Conservation (phyloP, 1,140 invertebrate species). For the Apis dorsata region DNA sequence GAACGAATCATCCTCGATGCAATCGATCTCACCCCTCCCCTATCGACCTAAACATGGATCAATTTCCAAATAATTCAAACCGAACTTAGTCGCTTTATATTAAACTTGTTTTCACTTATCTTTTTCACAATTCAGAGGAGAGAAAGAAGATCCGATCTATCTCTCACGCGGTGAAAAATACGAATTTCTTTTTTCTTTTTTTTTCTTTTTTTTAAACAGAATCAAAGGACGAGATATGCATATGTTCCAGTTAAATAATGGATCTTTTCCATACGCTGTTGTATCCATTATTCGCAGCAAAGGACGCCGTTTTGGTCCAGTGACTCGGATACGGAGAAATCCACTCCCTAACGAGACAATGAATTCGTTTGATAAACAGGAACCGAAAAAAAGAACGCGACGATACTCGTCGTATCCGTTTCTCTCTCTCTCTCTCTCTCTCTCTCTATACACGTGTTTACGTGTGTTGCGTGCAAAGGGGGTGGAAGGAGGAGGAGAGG, state of each 20-base stretch:
- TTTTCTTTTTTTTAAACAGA: not conserved
- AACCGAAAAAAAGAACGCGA: slow-evolving; percentile 50
- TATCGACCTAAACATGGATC: not conserved
- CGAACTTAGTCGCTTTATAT: not conserved
- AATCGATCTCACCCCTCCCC: not conserved
- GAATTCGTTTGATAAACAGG: slow-evolving; percentile 50
- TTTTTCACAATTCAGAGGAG: not conserved
- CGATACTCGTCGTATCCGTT: not conserved
- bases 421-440: not conserved
- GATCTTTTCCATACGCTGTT: not conserved
- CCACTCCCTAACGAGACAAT: slow-evolving; percentile 39
- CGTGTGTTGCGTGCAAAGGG: not conserved
- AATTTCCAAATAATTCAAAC: not conserved
- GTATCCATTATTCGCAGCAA: not conserved
- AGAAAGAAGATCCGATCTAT: not conserved
- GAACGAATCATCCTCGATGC: not conserved
- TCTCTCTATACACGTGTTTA: not conserved
- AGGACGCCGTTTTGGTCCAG: slow-evolving; percentile 31
- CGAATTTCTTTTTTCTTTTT: not conserved
- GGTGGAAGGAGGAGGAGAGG: not conserved
- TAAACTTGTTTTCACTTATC: too few relatives aligned
- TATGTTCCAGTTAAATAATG: not conserved
- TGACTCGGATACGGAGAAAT: slow-evolving; percentile 33
- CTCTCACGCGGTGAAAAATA: not conserved
- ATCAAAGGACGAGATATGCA: not conserved